These are phyloP conservation scores for Drosophila meridiana DNA, from an alignment of 2,888 invertebrate genomes.

Conservation along the genomic window DNA sequence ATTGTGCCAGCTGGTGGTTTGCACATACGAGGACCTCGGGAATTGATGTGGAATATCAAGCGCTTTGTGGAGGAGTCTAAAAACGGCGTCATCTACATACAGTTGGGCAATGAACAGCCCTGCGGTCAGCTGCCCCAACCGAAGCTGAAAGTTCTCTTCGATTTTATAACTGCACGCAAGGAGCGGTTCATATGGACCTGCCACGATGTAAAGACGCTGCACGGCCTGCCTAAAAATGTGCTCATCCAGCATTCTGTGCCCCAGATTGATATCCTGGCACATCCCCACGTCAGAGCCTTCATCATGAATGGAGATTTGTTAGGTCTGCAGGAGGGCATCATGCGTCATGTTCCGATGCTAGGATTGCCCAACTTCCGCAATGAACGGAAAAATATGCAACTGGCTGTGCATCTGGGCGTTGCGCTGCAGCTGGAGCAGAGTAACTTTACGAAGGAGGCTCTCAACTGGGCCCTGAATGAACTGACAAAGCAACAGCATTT, in stretches of 20 bases:
- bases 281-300: slow-evolving; percentile 85
- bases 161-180: slow-evolving; percentile 82
- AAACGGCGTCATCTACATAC: slow-evolving; percentile 85
- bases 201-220: slow-evolving; percentile 82
- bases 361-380: slow-evolving; percentile 85
- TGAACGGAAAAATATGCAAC: slow-evolving; percentile 82
- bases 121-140: slow-evolving; percentile 84
- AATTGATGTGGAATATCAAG: slow-evolving; percentile 84
- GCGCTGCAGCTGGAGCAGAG: slow-evolving; percentile 77
- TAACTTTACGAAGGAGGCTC: slow-evolving; percentile 81
- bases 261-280: slow-evolving; percentile 86
- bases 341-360: slow-evolving; percentile 85
- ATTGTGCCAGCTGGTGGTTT: slow-evolving; percentile 86
- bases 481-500: slow-evolving; percentile 82
- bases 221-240: slow-evolving; percentile 84
- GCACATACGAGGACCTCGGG: slow-evolving; percentile 85
- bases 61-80: slow-evolving; percentile 85
- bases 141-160: slow-evolving; percentile 80
- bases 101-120: slow-evolving; percentile 85
- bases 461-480: slow-evolving; percentile 82
- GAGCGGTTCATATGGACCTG: slow-evolving; percentile 86
- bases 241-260: slow-evolving; percentile 86
- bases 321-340: slow-evolving; percentile 84
- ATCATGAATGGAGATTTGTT: slow-evolving; percentile 85
- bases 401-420: slow-evolving; percentile 77